These are phyloP conservation scores for Atta colombica DNA, from an alignment of 1,140 invertebrate genomes.

Conservation along the genomic window DNA sequence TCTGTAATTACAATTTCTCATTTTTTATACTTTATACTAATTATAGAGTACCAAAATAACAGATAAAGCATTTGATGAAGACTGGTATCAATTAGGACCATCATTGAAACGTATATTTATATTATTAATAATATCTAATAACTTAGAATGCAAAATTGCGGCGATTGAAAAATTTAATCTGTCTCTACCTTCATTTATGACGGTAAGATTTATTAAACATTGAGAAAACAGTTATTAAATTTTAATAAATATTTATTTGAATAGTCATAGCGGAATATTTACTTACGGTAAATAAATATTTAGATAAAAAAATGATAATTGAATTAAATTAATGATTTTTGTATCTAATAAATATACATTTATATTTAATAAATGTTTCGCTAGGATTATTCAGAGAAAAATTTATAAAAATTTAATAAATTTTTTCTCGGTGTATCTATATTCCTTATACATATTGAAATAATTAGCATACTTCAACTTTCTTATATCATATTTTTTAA, in stretches of 20 bases:
- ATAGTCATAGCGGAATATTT: too few relatives aligned
- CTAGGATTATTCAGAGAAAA: too few relatives aligned
- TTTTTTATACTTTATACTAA: neutral
- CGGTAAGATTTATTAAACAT: conserved; percentile 45
- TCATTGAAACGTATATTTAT: conserved; percentile 28
- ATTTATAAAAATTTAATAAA: too few relatives aligned
- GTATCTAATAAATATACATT: too few relatives aligned
- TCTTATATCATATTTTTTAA: neutral
- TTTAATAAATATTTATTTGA: too few relatives aligned
- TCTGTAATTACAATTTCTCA: neutral
- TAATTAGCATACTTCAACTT: neutral
- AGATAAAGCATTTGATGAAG: conserved; percentile 64
- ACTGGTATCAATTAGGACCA: conserved; percentile 58
- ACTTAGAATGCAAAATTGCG: conserved; percentile 68
- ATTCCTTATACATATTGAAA: neutral
- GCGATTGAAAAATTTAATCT: conserved; percentile 64
- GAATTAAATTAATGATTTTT: too few relatives aligned
- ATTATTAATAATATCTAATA: conserved; percentile 59
- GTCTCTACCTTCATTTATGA: conserved; percentile 70
- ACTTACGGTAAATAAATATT: too few relatives aligned
- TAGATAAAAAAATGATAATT: too few relatives aligned
- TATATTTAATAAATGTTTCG: too few relatives aligned
- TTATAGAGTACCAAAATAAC: conserved; percentile 67
- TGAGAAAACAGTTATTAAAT: too few relatives aligned
- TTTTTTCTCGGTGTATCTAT: neutral